Evolutionary conservation across 2,113 vertebrate genomes (phyloP).

Genomic region (Pomatorhinus ruficollis): DNA sequence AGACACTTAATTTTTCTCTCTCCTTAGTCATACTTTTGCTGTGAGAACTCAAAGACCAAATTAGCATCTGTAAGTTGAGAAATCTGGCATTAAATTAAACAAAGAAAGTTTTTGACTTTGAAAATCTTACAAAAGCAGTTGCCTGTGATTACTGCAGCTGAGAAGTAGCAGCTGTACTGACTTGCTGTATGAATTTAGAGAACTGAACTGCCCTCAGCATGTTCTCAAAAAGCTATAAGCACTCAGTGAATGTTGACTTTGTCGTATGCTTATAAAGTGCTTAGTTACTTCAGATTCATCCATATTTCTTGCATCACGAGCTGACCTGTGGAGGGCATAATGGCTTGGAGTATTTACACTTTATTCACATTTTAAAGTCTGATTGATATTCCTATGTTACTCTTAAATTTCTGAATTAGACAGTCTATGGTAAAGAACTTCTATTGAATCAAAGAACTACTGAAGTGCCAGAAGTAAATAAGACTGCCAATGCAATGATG

Average conservation of each 20-base stretch:
- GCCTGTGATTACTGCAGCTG: neutral
- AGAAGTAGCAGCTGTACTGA: slow-evolving; percentile 9
- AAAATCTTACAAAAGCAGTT: neutral
- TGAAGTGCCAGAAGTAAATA: neutral
- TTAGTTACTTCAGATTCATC: neutral
- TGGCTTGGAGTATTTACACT: neutral
- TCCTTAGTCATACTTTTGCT: neutral
- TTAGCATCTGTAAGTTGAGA: neutral
- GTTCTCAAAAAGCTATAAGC: neutral
- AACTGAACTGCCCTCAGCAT: neutral
- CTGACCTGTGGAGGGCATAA: neutral
- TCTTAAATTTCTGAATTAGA: neutral
- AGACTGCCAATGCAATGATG: neutral
- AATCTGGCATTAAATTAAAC: neutral
- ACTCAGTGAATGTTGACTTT: neutral
- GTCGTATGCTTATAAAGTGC: neutral
- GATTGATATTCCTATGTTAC: neutral
- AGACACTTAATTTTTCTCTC: neutral
- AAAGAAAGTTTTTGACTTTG: neutral
- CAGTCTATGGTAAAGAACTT: neutral
- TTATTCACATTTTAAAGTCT: neutral
- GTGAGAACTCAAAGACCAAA: neutral
- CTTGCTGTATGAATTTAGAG: neutral
- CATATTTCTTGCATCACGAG: accelerated
- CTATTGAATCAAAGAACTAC: neutral